Evolutionary conservation across 2,113 vertebrate genomes (phyloP), one percentile per base, ranked within the genome.

Genomic region (Xiphophorus hellerii): DNA sequence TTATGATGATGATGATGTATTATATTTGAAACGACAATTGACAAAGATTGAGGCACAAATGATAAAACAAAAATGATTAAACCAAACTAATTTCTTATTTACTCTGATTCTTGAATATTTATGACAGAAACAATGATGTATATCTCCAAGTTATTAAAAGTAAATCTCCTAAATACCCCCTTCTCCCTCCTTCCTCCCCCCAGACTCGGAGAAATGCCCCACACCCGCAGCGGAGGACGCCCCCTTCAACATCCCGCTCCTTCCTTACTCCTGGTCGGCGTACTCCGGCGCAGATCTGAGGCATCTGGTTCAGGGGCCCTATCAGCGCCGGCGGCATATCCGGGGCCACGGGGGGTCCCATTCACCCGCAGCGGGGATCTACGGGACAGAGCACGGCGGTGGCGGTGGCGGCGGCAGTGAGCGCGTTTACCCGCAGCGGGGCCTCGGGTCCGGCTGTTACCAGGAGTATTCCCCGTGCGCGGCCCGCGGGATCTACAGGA

Each of bases 181-280:
- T 5, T 1, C 7, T 7, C 7, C 1, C 39, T 1, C 39, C 13
- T 1, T 13, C 39, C 39, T 12, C 39, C 39, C 83, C 92, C 14
- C 93, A 98, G 97, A 96, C 84, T 96, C 96, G 0, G 96, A 97
- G 72, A 95, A 93, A 74, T 96, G 96, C 22, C 90, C 89, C 25
- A 90, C 91, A 33, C 84, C 93, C 5, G 87, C 94, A 10, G 73
- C 86, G n/a, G 94, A 94, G 31, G 92, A 94, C 58, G 88, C 70
- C 37, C 90, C 94, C 63, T 96, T 96, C 82, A 90, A 95, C 0
- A 78, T 95, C 81, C 91, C 96, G 51, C 94, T 96, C 87, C 96
- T 97, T 39, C 95, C 96, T 0, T 98, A 96, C 70, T 82, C 96
- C n/a, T 98, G 97, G 97, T 95, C 93, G 17, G 90, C 92, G 60